Percentiles rank a stretch among this genome's conserved stretches.
Evolutionary conservation across 2,888 invertebrate species (phyloP).

Genomic region (Rhagophthalmus giganteus): DNA sequence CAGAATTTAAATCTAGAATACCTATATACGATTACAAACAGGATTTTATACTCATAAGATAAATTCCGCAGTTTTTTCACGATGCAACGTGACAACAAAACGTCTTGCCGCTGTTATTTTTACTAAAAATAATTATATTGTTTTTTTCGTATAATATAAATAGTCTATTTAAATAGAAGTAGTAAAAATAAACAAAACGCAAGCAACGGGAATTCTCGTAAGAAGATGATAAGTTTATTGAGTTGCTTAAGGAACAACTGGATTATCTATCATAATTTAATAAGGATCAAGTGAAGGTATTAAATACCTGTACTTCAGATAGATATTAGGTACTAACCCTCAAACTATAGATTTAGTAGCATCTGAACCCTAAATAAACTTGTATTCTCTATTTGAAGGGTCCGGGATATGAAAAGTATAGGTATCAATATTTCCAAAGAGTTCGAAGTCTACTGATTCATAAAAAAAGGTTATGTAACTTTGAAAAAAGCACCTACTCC

Average conservation of each 20-base stretch:
- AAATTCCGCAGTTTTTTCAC: background rate
- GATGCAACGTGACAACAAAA: background rate
- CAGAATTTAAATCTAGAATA: background rate
- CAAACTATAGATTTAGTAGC: constrained; percentile 24
- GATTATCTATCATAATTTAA: constrained; percentile 24
- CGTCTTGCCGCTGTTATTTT: constrained; percentile 6
- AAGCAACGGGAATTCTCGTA: too few species aligned
- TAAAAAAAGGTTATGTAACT: too few species aligned
- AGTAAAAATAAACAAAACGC: too few species aligned
- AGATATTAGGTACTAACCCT: constrained; percentile 17
- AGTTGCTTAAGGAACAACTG: constrained; percentile 3
- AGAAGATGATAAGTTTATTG: constrained; percentile 7
- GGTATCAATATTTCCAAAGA: too few species aligned
- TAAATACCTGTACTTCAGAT: constrained; percentile 25
- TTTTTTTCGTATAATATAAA: too few species aligned
- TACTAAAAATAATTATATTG: too few species aligned
- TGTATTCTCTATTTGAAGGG: constrained; percentile 13
- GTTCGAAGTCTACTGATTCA: too few species aligned
- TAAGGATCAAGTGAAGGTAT: constrained; percentile 31
- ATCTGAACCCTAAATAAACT: constrained; percentile 28
- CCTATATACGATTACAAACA: background rate
- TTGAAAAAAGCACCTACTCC: too few species aligned
- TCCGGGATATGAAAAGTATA: too few species aligned
- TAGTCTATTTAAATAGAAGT: too few species aligned
- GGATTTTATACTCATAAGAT: background rate